phyloP scores from a whole-genome alignment of 2,888 invertebrate species.

The Oeneis ivallda region DNA sequence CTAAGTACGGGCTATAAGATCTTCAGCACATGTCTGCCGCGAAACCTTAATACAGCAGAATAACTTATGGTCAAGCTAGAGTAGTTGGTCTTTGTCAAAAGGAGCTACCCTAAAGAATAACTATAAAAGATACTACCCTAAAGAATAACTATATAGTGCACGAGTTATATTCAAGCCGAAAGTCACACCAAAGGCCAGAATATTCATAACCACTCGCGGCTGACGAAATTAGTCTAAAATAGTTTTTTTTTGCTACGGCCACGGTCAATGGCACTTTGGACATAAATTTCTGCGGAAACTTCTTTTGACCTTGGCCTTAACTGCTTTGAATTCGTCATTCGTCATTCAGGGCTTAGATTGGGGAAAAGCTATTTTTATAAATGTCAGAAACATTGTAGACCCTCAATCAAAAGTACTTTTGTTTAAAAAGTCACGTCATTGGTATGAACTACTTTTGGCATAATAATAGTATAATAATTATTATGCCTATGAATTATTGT shows the following conservation, averaged over 20 bases:
- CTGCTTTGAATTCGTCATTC: constrained; percentile 9
- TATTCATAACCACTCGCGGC: background rate
- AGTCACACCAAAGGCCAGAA: background rate
- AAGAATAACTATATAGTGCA: background rate
- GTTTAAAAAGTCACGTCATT: background rate
- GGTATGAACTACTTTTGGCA: too few species aligned
- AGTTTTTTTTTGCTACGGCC: constrained; percentile 10
- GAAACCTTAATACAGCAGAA: too few species aligned
- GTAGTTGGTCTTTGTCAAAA: too few species aligned
- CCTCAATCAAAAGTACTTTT: background rate
- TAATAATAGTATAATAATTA: too few species aligned
- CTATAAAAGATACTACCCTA: background rate
- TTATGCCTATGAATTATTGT: too few species aligned
- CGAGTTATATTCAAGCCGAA: background rate
- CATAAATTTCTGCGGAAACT: constrained; percentile 10
- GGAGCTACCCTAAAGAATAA: background rate
- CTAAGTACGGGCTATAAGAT: too few species aligned
- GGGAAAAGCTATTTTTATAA: background rate
- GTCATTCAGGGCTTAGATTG: background rate
- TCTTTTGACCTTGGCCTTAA: background rate
- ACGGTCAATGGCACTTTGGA: constrained; percentile 12
- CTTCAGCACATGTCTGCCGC: too few species aligned
- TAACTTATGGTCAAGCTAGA: too few species aligned
- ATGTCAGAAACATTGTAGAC: background rate
- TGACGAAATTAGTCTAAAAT: constrained; percentile 10